These are phyloP conservation scores for Pissodes strobi DNA, from an alignment of 1,140 invertebrate genomes.

Conservation along the genomic window DNA sequence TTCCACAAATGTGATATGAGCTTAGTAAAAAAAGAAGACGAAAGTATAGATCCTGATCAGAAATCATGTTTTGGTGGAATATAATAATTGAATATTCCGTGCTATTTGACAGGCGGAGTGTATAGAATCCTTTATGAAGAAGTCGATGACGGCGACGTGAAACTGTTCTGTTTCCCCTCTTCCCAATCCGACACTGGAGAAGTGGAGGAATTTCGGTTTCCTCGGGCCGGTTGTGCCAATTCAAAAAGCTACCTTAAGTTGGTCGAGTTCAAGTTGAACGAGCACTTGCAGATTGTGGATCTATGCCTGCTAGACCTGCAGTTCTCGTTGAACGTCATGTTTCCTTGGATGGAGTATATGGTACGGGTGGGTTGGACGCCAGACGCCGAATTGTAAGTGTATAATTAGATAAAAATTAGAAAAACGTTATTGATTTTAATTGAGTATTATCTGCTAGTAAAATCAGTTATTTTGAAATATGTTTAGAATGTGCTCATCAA, in stretches of 20 bases:
- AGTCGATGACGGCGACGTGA: constrained; percentile 93
- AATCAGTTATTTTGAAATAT: no score
- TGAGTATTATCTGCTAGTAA: no score
- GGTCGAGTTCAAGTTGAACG: constrained; percentile 78
- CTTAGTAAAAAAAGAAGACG: no score
- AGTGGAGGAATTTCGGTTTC: constrained; percentile 91
- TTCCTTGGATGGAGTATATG: constrained; percentile 93
- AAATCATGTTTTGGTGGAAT: no score
- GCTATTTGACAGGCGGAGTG: constrained; percentile 45
- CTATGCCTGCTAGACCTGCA: constrained; percentile 72
- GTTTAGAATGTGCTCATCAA: no score
- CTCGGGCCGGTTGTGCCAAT: constrained; percentile 86
- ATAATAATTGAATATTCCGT: no score
- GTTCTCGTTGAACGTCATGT: constrained; percentile 74
- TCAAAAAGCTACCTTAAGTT: constrained; percentile 87
- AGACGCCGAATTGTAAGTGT: constrained; percentile 81
- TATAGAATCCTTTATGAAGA: constrained; percentile 95
- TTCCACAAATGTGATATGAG: no score
- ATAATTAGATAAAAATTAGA: no score
- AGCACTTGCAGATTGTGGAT: constrained; percentile 68
- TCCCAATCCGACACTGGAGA: constrained; percentile 75
- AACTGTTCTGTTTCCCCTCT: constrained; percentile 86
- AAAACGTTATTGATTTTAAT: no score
- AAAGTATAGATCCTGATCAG: no score
- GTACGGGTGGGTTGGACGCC: constrained; percentile 93